A percentile compares a stretch with the other conserved stretches of the same genome.
Conservation (phyloP, 2,797 vertebrate genomes). For the Balearica regulorum region DNA sequence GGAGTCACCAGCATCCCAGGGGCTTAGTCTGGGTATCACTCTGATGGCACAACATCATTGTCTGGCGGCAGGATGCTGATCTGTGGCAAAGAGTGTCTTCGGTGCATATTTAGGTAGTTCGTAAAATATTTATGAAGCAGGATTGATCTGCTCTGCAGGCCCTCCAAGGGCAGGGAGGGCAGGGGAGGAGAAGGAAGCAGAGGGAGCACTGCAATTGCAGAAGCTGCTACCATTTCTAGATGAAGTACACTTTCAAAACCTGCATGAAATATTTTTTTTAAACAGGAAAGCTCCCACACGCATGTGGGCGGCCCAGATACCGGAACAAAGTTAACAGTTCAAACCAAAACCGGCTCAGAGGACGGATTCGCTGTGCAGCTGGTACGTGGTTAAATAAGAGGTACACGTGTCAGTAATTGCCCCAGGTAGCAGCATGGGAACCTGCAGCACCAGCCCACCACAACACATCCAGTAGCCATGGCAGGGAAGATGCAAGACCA, state of each 20-base stretch:
- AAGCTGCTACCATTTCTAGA: not conserved
- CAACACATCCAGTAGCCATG: not conserved
- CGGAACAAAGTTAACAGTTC: not conserved
- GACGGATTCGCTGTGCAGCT: not conserved
- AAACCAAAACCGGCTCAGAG: not conserved
- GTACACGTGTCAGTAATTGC: not conserved
- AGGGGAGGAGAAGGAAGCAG: not conserved
- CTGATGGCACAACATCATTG: not conserved
- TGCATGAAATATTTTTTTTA: not conserved
- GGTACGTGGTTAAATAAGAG: not conserved
- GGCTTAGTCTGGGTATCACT: not conserved
- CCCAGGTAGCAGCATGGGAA: not conserved
- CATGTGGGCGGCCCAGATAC: not conserved
- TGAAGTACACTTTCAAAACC: not conserved
- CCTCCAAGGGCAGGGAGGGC: not conserved
- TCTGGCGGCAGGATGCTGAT: not conserved
- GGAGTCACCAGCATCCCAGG: not conserved
- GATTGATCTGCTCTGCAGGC: fast-evolving
- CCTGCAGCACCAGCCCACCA: not conserved
- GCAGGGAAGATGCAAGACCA: not conserved
- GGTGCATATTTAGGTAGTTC: not conserved
- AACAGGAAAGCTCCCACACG: not conserved
- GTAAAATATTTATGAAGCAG: not conserved
- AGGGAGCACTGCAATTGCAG: not conserved
- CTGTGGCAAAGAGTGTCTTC: not conserved